Evolutionary conservation across 1,140 invertebrate genomes (phyloP), one percentile per base, ranked within the genome.

Genomic region (Acromyrmex charruanus): DNA sequence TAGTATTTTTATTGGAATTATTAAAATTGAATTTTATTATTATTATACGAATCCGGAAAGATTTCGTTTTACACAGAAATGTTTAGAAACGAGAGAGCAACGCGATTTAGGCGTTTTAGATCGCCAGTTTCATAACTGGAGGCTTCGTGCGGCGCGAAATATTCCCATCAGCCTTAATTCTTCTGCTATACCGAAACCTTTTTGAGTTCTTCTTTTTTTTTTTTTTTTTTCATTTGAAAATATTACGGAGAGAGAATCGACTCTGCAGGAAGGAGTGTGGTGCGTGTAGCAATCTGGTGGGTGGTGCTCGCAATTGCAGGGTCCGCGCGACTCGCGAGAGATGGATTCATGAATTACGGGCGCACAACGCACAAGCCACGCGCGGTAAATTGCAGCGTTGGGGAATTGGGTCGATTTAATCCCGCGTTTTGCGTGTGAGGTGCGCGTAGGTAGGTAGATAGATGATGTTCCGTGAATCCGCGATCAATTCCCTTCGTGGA

Each of bases 361-460:
- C 66, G 35, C 74, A 21, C 74, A n/a, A 21, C 74, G 35, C 74
- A 31, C 31, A 9, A 25, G 72, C n/a, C 21, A 61, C 21, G 25
- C 75, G 75, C 59, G 31, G 80, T 82, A 74, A 74, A 80, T 80
- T 80, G 69, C 59, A 44, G 44, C 59, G 77, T 28, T 53, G 77
- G 25, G 55, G 61, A 86, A 80, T 80, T 71, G 85, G 63, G 53
- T 80, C 85, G 85, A 86, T 81, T 86, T 86, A 86, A 80, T 86
- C 85, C 74, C 39, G 28, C 39, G 28, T 75, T 74, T 74, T 75
- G 69, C 69, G 80, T 69, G 55, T 58, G 53, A 74, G 80, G 55
- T 84, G 55, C 39, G 69, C 44, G 79, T 59, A 39, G 28, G 77
- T 79, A 84, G 80, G 80, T 74, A 61, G 80, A 84, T 84, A 69